Evolutionary conservation across 1,140 invertebrate genomes (phyloP).

Genomic region (Papilio machaon): DNA sequence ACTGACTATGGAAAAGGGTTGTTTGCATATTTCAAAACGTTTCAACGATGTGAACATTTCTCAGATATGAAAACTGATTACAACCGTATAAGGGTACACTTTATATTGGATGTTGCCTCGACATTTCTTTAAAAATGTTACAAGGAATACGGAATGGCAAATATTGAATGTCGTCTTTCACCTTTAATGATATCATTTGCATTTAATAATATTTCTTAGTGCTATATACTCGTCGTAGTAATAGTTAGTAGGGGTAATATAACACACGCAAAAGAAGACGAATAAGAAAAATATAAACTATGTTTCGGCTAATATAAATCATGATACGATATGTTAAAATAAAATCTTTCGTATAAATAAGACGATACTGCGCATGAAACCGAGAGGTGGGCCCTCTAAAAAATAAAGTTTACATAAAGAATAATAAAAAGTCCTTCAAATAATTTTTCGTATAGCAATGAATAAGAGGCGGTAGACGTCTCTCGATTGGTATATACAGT

Average conservation of each 20-base stretch:
- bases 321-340: no score
- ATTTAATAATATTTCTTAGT: not conserved
- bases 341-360: no score
- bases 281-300: no score
- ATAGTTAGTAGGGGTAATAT: no score
- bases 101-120: slow-evolving; percentile 4
- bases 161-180: not conserved
- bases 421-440: slow-evolving; percentile 11
- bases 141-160: not conserved
- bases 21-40: slow-evolving; percentile 40
- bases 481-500: slow-evolving; percentile 27
- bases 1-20: slow-evolving; percentile 37
- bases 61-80: slow-evolving; percentile 37
- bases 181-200: not conserved
- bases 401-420: not conserved
- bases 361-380: no score
- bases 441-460: not conserved
- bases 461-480: not conserved
- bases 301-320: no score
- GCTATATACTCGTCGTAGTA: no score
- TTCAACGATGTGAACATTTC: slow-evolving; percentile 30
- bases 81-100: not conserved
- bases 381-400: not conserved
- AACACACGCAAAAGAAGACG: no score
- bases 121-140: slow-evolving; percentile 1